phyloP scores from a whole-genome alignment of 2,797 vertebrate genomes.

The Coranthus polyacanthus region DNA sequence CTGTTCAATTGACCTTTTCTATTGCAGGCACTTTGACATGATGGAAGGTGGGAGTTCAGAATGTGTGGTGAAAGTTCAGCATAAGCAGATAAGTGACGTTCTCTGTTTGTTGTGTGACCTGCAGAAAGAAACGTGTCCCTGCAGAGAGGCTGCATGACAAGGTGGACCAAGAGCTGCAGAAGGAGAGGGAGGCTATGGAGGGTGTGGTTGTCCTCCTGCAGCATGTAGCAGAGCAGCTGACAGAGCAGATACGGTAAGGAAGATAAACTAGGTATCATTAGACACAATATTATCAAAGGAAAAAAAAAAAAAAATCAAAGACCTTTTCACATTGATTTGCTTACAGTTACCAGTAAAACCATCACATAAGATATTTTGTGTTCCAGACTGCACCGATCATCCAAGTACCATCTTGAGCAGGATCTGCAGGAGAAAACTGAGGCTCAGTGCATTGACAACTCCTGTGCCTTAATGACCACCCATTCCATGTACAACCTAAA shows the following conservation, averaged over 20 bases:
- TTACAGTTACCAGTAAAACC: not conserved
- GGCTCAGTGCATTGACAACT: constrained; percentile 89
- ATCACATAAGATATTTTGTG: constrained; percentile 8
- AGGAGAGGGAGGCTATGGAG: constrained; percentile 87
- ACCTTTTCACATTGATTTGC: not conserved
- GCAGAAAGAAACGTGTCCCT: constrained; percentile 86
- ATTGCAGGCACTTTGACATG: too few relatives aligned
- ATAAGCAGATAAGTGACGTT: not conserved
- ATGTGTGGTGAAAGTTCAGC: not conserved
- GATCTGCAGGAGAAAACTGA: constrained; percentile 91
- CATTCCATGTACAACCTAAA: constrained; percentile 75
- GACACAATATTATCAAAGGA: not conserved
- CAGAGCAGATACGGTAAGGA: constrained; percentile 90
- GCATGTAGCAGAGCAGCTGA: constrained; percentile 86
- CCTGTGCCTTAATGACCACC: constrained; percentile 86
- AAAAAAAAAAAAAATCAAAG: not conserved
- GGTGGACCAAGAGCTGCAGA: constrained; percentile 88
- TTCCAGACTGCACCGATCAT: constrained; percentile 88
- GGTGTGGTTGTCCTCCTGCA: constrained; percentile 84
- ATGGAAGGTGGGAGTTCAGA: too few relatives aligned
- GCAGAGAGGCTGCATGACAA: constrained; percentile 88
- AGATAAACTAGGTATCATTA: not conserved
- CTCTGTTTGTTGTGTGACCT: not conserved
- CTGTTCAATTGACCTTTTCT: too few relatives aligned
- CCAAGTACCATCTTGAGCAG: constrained; percentile 90